Evolutionary conservation across 2,113 vertebrate species (phyloP).

Genomic region (Calcarius ornatus): DNA sequence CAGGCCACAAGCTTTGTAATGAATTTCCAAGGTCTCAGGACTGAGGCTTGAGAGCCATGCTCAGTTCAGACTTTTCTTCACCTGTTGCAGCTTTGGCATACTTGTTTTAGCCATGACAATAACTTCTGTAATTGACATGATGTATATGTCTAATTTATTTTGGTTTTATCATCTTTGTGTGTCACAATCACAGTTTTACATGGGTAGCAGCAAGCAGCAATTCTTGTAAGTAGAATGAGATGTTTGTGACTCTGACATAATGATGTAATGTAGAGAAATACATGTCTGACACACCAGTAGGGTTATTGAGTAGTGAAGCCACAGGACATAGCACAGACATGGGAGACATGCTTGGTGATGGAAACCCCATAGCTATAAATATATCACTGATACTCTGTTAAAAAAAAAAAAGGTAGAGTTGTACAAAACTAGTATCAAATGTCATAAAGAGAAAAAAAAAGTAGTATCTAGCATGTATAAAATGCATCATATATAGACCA

Average conservation of each 20-base stretch:
- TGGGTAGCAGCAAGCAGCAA: not conserved
- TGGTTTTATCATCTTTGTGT: not conserved
- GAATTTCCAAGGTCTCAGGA: not conserved
- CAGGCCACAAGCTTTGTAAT: not conserved
- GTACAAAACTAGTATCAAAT: not conserved
- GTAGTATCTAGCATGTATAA: not conserved
- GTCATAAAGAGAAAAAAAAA: not conserved
- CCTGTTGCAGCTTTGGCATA: not conserved
- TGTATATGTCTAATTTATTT: not conserved
- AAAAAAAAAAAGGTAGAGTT: not conserved
- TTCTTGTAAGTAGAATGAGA: not conserved
- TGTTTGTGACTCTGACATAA: not conserved
- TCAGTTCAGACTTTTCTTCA: not conserved
- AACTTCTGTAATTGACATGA: not conserved
- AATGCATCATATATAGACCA: not conserved
- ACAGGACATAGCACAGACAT: not conserved
- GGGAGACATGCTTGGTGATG: fast-evolving
- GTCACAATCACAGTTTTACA: not conserved
- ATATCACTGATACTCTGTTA: not conserved
- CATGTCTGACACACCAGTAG: not conserved
- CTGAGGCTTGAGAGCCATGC: not conserved
- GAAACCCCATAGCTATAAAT: not conserved
- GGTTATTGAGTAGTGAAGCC: not conserved
- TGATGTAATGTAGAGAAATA: not conserved
- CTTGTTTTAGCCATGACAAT: not conserved